Conservation (phyloP, 1,140 invertebrate species). For the Ostrea edulis region DNA sequence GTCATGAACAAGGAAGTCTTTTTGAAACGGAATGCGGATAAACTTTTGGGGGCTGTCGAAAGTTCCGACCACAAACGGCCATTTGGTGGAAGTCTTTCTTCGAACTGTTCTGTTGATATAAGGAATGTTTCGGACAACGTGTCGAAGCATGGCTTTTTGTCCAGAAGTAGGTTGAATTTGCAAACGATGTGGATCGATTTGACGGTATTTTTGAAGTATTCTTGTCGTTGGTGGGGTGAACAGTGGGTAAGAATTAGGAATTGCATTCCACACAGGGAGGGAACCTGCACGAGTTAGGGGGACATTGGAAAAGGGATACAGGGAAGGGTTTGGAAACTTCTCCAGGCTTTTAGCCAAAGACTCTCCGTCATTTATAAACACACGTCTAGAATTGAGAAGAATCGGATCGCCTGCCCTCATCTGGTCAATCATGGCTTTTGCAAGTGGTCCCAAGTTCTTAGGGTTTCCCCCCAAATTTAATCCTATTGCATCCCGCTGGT, state of each 20-base stretch:
- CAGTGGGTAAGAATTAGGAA: neutral
- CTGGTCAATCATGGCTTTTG: neutral
- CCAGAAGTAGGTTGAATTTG: neutral
- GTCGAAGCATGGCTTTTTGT: neutral
- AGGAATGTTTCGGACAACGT: neutral
- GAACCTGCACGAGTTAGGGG: neutral
- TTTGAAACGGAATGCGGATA: conserved; percentile 22
- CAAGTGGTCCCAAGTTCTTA: neutral
- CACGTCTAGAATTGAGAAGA: neutral
- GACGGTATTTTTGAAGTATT: neutral
- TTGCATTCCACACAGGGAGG: neutral
- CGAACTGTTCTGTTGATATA: neutral
- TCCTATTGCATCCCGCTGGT: neutral
- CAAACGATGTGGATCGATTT: neutral
- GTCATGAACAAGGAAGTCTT: neutral
- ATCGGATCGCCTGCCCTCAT: neutral
- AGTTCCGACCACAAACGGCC: neutral
- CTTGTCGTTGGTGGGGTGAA: neutral
- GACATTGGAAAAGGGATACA: neutral
- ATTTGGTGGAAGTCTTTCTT: neutral
- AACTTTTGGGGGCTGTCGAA: conserved; percentile 1
- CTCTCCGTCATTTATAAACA: neutral
- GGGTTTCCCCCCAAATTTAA: neutral
- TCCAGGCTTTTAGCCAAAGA: neutral
- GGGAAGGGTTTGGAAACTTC: neutral